Evolutionary conservation across 2,797 vertebrate species (phyloP).

Genomic region (Phataginus tricuspis): DNA sequence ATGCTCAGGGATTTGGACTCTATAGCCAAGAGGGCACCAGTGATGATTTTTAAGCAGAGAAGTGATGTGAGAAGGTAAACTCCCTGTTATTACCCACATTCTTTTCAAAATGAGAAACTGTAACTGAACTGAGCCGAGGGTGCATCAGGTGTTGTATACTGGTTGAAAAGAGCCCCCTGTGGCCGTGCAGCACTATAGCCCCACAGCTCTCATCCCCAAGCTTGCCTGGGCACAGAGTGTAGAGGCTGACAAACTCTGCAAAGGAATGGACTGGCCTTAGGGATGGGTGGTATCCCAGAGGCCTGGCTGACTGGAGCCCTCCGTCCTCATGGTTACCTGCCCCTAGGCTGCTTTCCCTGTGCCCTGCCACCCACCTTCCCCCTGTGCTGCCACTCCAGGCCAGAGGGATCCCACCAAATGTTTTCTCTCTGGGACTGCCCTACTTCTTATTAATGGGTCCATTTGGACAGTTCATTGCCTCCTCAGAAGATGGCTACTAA

Average conservation of each 20-base stretch:
- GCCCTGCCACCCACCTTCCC: too few species aligned
- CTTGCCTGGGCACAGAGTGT: neutral
- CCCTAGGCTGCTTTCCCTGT: neutral
- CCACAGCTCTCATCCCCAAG: neutral
- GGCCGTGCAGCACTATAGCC: rapidly evolving
- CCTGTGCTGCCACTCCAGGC: neutral
- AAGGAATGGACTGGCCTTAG: neutral
- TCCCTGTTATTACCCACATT: neutral
- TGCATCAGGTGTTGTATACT: too few species aligned
- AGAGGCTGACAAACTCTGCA: neutral
- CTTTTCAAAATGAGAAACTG: neutral
- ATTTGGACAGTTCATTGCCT: neutral
- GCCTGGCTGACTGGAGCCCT: neutral
- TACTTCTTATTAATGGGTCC: neutral
- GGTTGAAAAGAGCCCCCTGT: neutral
- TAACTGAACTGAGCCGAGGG: neutral
- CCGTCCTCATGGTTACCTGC: neutral
- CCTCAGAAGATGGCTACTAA: neutral
- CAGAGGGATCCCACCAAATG: neutral
- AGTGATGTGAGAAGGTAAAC: neutral
- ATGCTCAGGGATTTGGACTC: neutral
- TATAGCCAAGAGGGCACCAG: neutral
- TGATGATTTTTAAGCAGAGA: neutral
- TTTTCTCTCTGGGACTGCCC: neutral
- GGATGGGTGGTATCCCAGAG: neutral